Conservation (phyloP, 2,113 vertebrate genomes). For the Trichomycterus rosablanca region DNA sequence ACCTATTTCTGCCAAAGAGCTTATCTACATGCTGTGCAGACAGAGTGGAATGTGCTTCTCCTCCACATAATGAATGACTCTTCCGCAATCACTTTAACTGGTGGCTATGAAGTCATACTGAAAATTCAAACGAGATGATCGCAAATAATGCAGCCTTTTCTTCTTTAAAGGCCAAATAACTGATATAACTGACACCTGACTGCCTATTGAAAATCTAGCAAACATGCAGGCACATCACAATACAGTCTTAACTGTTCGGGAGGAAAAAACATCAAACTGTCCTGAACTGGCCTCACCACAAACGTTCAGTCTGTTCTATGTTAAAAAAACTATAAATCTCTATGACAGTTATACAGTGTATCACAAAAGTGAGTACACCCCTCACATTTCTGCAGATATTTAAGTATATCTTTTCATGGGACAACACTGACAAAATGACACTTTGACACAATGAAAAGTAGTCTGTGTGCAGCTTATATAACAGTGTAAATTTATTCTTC, state of each 20-base stretch:
- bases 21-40: conserved; percentile 53
- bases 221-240: neutral
- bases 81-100: neutral
- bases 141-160: neutral
- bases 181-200: neutral
- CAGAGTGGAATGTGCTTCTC: conserved; percentile 40
- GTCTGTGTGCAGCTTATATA: too few species aligned
- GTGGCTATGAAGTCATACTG: neutral
- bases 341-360: conserved; percentile 40
- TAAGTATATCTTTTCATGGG: too few species aligned
- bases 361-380: too few species aligned
- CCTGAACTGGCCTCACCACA: neutral
- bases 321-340: conserved; percentile 45
- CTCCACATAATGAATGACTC: conserved; percentile 13
- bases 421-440: too few species aligned
- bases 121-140: neutral
- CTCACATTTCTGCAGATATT: too few species aligned
- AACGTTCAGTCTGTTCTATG: neutral
- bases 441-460: too few species aligned
- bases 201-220: neutral
- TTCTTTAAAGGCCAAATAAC: conserved; percentile 7
- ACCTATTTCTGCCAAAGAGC: conserved; percentile 39
- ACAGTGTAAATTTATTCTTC: too few species aligned
- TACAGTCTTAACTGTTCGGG: neutral
- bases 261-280: conserved; percentile 4